Evolutionary conservation across 2,797 vertebrate species (phyloP), one percentile per base, ranked within the genome.

Genomic region (Acropternis orthonyx): DNA sequence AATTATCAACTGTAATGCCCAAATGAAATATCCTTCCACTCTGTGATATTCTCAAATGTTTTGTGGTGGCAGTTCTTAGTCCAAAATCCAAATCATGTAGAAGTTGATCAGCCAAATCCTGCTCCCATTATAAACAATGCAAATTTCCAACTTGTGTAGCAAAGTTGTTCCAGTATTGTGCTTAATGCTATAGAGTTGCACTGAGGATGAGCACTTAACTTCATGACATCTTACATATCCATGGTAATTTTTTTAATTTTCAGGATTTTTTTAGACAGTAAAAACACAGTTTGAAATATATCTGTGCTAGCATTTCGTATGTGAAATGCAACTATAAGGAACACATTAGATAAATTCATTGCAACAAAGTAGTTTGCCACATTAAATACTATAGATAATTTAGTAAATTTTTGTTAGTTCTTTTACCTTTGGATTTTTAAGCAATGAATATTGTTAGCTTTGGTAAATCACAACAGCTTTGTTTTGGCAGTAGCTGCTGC

Each of bases 401-500:
- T 23, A 77, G 68, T 66, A 84, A 80, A 78, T n/a, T 65, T 89
- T 65, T 69, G 34, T 85, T 74, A 37, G 8, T 63, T 68, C 82
- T 89, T 72, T 72, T 67, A 43, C 48, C 71, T 86, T 62, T 67
- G 51, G 63, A 83, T 94, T 96, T 96, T 94, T 93, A 81, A 91
- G 67, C 58, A 54, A 74, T 51, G 43, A 83, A 83, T 95, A 48
- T 54, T 95, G 76, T 92, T 94, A 78, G 44, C 84, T 89, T 87
- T 69, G 68, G 80, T 95, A 92, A 96, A 87, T 94, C 96, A 91
- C 75, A 89, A 62, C 94, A 92, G 83, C 89, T 96, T 96, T 95
- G 67, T 95, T 96, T 95, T 97, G 95, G 95, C 71, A 94, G 95
- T 96, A 97, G 96, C 92, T 96, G 91, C 96, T 97, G 87, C 94